Evolutionary conservation across 2,888 invertebrate species (phyloP), one percentile per base, ranked within the genome.

Genomic region (Drosophila mimica): DNA sequence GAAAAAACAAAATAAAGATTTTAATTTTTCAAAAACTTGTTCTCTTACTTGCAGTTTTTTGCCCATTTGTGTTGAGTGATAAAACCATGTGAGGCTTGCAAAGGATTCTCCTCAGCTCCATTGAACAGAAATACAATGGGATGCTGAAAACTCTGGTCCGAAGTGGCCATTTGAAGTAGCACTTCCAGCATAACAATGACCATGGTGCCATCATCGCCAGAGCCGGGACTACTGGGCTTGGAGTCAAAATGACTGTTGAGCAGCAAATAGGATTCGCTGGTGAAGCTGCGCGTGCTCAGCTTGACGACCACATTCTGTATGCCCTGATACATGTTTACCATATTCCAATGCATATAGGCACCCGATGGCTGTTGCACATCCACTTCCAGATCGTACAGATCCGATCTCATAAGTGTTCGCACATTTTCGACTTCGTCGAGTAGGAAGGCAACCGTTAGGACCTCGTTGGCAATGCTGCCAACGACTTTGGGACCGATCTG

Each of bases 221-320:
- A 46, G 83, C 95, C 98, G 91, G 97, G 95, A 91, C 98, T 98
- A 82, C 95, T 96, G 28, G 97, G 96, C 72, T 98, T 97, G 54
- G 97, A 96, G 93, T 99, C 99, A 92, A 97, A 98, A 92, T 99
- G 99, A 81, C 98, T 97, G 93, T 99, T 99, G 65, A 99, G 93
- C 51, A 99, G 94, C 13, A 93, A 70, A 70, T 90, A 91, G 36
- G 86, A 83, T 33, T 90, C 78, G 52, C 91, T 91, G 8, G 75
- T 74, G 3, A 87, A 83, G 36, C 79, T 74, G 20, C 81, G 90
- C 4, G 88, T 74, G 31, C 85, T 86, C 3, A 93, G 75, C 75
- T 91, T 93, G 0, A 92, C 92, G 0, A 92, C 87, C 65, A 93
- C 79, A 82, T 93, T 93, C 75, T 92, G 93, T 0, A 93, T 62